Conservation (phyloP, 2,113 vertebrate genomes). For the Fregetta grallaria region DNA sequence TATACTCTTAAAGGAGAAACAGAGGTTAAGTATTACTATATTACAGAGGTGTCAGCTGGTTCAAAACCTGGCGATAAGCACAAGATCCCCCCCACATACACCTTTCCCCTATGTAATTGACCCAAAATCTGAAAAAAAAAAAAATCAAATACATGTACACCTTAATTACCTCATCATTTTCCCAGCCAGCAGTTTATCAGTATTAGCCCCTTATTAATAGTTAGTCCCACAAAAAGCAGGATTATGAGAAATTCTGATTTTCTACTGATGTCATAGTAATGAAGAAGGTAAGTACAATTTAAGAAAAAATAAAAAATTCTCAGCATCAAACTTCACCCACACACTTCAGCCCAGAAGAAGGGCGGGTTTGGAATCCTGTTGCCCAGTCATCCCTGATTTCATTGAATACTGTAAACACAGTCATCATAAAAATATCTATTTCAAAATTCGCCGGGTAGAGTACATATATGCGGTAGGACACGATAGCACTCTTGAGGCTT, state of each 20-base stretch:
- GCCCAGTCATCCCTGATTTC: not conserved
- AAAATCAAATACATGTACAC: not conserved
- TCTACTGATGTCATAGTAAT: not conserved
- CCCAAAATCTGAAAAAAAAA: not conserved
- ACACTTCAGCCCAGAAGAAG: not conserved
- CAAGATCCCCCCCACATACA: not conserved
- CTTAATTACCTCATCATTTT: not conserved
- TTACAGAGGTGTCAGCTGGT: not conserved
- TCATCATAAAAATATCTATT: conserved; percentile 8
- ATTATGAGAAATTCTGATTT: not conserved
- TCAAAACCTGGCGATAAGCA: not conserved
- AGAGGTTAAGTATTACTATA: not conserved
- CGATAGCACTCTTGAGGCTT: conserved; percentile 33
- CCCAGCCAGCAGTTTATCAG: not conserved
- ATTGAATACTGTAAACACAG: not conserved
- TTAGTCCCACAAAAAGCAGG: not conserved
- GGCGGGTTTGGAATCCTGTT: not conserved
- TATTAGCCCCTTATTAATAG: not conserved
- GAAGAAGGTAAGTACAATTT: not conserved
- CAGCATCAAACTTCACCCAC: not conserved
- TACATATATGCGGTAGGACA: conserved; percentile 13
- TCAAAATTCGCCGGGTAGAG: not conserved
- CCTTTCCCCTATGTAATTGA: not conserved
- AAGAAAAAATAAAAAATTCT: not conserved
- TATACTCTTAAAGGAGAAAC: not conserved